A percentile compares a stretch with the other conserved stretches of the same genome.
Conservation (phyloP, 2,797 vertebrate species). For the Lutjanus argentimaculatus region DNA sequence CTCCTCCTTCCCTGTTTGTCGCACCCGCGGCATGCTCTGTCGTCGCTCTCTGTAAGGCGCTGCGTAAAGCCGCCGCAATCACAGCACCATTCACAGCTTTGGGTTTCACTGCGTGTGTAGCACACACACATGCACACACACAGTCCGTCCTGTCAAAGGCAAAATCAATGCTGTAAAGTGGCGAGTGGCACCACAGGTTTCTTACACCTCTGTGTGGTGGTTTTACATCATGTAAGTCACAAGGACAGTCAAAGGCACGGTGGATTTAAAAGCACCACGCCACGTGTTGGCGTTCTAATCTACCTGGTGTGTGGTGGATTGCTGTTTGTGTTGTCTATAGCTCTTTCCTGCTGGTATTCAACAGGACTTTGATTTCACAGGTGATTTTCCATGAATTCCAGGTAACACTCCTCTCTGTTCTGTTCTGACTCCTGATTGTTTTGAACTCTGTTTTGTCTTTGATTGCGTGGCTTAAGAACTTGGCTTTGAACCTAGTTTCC, state of each 20-base stretch:
- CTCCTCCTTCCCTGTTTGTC: constrained; percentile 14
- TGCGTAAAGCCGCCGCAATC: constrained; percentile 9
- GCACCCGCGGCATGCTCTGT: not conserved
- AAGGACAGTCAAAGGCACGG: constrained; percentile 63
- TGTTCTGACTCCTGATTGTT: constrained; percentile 15
- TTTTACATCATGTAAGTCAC: constrained; percentile 19
- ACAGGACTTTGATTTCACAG: constrained; percentile 53
- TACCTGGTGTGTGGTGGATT: constrained; percentile 14
- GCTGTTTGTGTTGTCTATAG: constrained; percentile 4
- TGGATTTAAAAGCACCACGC: constrained; percentile 18
- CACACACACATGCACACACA: too few species aligned
- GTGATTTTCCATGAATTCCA: constrained; percentile 49
- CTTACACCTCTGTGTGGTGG: constrained; percentile 60
- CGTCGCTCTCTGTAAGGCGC: too few species aligned
- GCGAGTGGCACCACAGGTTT: constrained; percentile 35
- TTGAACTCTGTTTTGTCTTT: constrained; percentile 28
- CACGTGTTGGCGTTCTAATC: constrained; percentile 31
- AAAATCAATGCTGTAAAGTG: constrained; percentile 6
- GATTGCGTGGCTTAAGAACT: constrained; percentile 26
- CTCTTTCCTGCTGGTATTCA: constrained; percentile 22
- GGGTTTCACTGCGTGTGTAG: constrained; percentile 12
- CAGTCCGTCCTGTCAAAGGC: too few species aligned
- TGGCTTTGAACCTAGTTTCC: constrained; percentile 27
- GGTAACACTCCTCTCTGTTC: not conserved
- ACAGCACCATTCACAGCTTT: constrained; percentile 9